Evolutionary conservation across 2,888 invertebrate species (phyloP).

Genomic region (Germaria angustata): DNA sequence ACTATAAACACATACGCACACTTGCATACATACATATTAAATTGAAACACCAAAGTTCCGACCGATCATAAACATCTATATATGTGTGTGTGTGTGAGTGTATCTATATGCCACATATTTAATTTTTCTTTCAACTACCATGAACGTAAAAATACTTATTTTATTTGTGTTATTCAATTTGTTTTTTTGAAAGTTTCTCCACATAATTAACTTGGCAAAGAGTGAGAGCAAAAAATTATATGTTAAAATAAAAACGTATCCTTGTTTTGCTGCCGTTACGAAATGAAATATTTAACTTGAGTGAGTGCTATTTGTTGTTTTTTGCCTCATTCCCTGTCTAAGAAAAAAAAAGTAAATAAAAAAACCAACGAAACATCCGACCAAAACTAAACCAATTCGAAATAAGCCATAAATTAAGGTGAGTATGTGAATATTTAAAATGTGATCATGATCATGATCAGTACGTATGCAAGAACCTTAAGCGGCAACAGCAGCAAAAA

Average conservation of each 20-base stretch:
- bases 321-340: slow-evolving; percentile 2
- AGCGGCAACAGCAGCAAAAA: slow-evolving; percentile 7
- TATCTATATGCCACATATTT: slow-evolving; percentile 55
- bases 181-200: slow-evolving; percentile 39
- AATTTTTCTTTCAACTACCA: not conserved
- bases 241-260: slow-evolving; percentile 24
- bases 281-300: slow-evolving; percentile 56
- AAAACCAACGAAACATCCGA: slow-evolving; percentile 2
- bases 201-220: slow-evolving; percentile 63
- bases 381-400: slow-evolving; percentile 62
- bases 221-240: not conserved
- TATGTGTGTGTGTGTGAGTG: too few species aligned
- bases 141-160: slow-evolving; percentile 55
- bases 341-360: slow-evolving; percentile 1
- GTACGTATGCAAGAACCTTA: not conserved
- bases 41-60: slow-evolving; percentile 30
- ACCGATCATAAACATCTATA: slow-evolving; percentile 43
- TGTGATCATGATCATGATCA: slow-evolving; percentile 25
- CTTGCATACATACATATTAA: not conserved
- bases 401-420: slow-evolving; percentile 67
- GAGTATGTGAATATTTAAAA: slow-evolving; percentile 66
- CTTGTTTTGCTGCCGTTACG: slow-evolving; percentile 38
- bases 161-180: slow-evolving; percentile 44
- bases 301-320: slow-evolving; percentile 32
- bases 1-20: not conserved